A percentile compares a stretch with the other conserved stretches of the same genome.
Conservation (phyloP, 1,140 invertebrate species). For the Aphelinus certus region DNA sequence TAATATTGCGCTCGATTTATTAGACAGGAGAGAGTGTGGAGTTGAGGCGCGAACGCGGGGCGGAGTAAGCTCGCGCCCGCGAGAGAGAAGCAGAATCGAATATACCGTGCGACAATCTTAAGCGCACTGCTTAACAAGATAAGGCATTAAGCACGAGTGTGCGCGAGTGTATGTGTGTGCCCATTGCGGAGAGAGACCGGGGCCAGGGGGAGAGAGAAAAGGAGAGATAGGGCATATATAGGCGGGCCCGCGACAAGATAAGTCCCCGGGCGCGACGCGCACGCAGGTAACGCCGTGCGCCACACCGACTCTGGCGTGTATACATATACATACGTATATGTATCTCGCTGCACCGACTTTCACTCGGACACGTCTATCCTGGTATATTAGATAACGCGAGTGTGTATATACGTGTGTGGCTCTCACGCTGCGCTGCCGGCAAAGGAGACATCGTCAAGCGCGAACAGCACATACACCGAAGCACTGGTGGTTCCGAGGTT, state of each 20-base stretch:
- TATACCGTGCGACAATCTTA: conserved; percentile 57
- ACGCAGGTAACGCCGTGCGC: conserved; percentile 45
- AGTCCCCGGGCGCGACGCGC: conserved; percentile 46
- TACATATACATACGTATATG: neutral
- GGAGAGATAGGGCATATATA: conserved; percentile 21
- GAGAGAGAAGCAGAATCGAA: conserved; percentile 9
- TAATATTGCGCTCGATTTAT: no score
- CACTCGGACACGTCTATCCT: neutral
- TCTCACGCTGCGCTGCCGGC: no score
- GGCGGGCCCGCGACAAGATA: conserved; percentile 59
- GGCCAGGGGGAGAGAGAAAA: neutral
- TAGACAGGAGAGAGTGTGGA: no score
- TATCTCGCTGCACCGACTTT: neutral
- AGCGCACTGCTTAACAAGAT: conserved; percentile 63
- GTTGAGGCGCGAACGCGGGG: no score
- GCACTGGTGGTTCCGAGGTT: no score
- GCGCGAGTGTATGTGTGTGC: conserved; percentile 27
- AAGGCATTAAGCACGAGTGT: conserved; percentile 63
- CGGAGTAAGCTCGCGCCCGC: no score
- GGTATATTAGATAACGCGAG: no score
- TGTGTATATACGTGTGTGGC: no score
- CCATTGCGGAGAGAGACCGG: neutral
- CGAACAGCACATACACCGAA: no score
- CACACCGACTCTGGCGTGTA: no score
- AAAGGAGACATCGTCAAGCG: no score